These are phyloP conservation scores for Drosophila anceps DNA, from an alignment of 2,888 invertebrate species.

Conservation along the genomic window DNA sequence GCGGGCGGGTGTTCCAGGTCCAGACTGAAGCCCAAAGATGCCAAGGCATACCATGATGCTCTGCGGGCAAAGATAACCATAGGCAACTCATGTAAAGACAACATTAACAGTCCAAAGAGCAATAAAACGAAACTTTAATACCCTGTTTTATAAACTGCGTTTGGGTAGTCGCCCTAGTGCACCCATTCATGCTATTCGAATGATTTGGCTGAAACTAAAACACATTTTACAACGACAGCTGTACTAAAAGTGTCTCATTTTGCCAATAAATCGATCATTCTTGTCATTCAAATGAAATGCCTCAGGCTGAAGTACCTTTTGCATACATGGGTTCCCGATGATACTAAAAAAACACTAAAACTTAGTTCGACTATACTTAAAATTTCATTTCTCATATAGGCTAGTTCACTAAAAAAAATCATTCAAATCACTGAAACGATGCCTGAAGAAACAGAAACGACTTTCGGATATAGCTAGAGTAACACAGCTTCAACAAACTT, in stretches of 20 bases:
- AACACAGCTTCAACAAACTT: neutral
- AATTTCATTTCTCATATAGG: neutral
- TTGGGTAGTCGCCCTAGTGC: neutral
- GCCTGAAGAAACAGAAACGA: no score
- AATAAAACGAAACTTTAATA: slow-evolving; percentile 10
- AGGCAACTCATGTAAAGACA: slow-evolving; percentile 9
- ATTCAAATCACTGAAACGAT: neutral
- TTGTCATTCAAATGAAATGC: neutral
- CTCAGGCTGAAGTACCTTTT: neutral
- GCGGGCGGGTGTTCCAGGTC: slow-evolving; percentile 11
- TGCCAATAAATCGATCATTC: slow-evolving; percentile 1
- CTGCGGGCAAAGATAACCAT: slow-evolving; percentile 40
- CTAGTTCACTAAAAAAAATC: neutral
- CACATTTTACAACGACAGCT: neutral
- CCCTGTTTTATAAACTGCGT: slow-evolving; percentile 16
- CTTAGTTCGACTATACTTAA: neutral
- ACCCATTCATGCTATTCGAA: neutral
- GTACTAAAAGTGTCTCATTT: slow-evolving; percentile 4
- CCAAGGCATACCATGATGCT: slow-evolving; percentile 27
- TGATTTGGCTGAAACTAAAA: neutral
- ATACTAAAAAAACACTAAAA: neutral
- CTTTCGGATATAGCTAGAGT: neutral
- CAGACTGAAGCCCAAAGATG: slow-evolving; percentile 15
- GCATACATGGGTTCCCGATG: neutral
- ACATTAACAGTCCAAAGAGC: slow-evolving; percentile 6